Percentiles rank a stretch among this genome's conserved stretches.
phyloP scores from a whole-genome alignment of 2,113 vertebrate genomes.

The Daphoenositta chrysoptera region DNA sequence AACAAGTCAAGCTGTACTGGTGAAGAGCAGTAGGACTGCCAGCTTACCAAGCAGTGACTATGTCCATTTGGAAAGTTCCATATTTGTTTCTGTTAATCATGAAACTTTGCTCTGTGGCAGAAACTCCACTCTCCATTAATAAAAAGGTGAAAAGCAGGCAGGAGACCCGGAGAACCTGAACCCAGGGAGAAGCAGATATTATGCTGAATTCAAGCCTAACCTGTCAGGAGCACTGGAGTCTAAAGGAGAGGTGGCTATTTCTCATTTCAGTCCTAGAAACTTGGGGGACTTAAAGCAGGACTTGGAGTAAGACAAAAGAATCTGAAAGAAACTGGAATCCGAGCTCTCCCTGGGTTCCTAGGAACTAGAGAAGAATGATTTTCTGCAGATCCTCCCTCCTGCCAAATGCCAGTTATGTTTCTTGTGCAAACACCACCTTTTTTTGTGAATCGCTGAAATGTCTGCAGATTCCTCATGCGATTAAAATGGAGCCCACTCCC shows the following conservation, averaged over 20 bases:
- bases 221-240: conserved; percentile 20
- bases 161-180: conserved; percentile 46
- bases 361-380: background rate
- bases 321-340: background rate
- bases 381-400: background rate
- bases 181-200: conserved; percentile 53
- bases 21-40: conserved; percentile 27
- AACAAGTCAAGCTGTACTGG: background rate
- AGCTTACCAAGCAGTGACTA: conserved; percentile 32
- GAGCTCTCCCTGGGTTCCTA: conserved; percentile 1
- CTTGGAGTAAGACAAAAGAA: background rate
- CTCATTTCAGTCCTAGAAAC: background rate
- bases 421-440: background rate
- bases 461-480: background rate
- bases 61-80: conserved; percentile 42
- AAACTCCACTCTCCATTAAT: conserved; percentile 46
- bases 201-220: conserved; percentile 40
- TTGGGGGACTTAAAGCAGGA: background rate
- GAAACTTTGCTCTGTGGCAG: conserved; percentile 48
- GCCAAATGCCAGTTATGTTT: background rate
- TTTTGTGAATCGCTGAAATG: background rate
- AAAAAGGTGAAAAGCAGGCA: conserved; percentile 50
- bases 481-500: background rate
- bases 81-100: conserved; percentile 51
- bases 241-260: background rate